phyloP scores from a whole-genome alignment of 1,140 invertebrate genomes.

The Neomicropteryx cornuta region DNA sequence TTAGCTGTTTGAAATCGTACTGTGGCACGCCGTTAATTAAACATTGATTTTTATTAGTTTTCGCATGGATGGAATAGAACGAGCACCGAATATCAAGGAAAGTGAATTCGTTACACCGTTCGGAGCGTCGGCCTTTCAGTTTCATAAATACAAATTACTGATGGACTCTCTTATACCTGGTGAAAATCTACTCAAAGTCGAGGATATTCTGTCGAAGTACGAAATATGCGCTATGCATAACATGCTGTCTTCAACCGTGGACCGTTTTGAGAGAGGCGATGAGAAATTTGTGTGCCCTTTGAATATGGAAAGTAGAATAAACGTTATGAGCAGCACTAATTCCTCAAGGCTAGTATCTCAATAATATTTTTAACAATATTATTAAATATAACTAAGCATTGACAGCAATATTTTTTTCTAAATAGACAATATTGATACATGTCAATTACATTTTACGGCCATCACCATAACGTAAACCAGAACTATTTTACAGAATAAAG shows the following conservation, averaged over 20 bases:
- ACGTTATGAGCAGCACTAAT: slow-evolving; percentile 9
- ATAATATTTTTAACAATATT: slow-evolving; percentile 1
- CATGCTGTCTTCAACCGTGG: slow-evolving; percentile 46
- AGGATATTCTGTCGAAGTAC: slow-evolving; percentile 28
- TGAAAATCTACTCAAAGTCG: slow-evolving; percentile 29
- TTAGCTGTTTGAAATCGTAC: background rate
- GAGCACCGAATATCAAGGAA: slow-evolving; percentile 28
- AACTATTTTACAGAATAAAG: too few species aligned
- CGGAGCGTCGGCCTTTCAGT: slow-evolving; percentile 45
- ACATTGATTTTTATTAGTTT: slow-evolving; percentile 31
- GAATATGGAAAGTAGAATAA: slow-evolving; percentile 21
- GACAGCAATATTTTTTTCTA: too few species aligned
- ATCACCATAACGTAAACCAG: too few species aligned
- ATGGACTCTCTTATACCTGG: slow-evolving; percentile 46
- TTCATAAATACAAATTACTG: slow-evolving; percentile 43
- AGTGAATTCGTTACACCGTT: slow-evolving; percentile 43
- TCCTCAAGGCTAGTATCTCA: background rate
- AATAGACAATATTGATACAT: too few species aligned
- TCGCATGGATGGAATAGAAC: slow-evolving; percentile 50
- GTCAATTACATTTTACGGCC: too few species aligned
- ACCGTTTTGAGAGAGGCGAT: slow-evolving; percentile 38
- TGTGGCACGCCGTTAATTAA: background rate
- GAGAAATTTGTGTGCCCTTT: slow-evolving; percentile 36
- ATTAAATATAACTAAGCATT: background rate
- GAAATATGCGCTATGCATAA: slow-evolving; percentile 49